Percentiles rank a stretch among this genome's conserved stretches.
phyloP scores from a whole-genome alignment of 2,888 invertebrate species.

The Tipula confusa region DNA sequence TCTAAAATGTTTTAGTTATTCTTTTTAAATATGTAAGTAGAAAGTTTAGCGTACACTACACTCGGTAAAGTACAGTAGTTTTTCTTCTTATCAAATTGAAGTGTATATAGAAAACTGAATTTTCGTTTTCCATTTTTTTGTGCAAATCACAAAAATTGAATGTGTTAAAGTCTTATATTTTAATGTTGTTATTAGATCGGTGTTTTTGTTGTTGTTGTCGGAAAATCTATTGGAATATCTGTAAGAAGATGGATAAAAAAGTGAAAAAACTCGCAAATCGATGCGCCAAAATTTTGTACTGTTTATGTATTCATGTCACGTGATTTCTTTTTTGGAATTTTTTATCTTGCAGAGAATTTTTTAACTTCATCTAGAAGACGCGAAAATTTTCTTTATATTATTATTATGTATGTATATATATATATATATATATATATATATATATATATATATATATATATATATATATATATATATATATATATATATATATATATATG shows the following conservation, averaged over 20 bases:
- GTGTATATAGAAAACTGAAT: too few species aligned
- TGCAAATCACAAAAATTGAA: background rate
- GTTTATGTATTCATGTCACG: constrained; percentile 29
- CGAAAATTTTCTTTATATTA: background rate
- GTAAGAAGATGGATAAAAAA: background rate
- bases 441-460: too few species aligned
- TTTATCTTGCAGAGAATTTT: constrained; percentile 12
- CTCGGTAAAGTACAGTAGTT: background rate
- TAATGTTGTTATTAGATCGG: background rate
- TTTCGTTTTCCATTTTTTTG: background rate
- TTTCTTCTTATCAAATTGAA: background rate
- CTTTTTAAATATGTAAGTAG: background rate
- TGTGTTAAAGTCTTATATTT: background rate
- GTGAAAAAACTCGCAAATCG: background rate
- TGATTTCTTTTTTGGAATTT: constrained; percentile 1
- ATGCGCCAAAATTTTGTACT: background rate
- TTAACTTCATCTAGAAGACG: background rate
- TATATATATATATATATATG: too few species aligned
- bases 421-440: too few species aligned
- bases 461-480: too few species aligned
- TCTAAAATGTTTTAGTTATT: background rate
- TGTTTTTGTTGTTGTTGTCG: background rate
- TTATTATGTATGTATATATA: too few species aligned
- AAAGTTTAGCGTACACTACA: background rate
- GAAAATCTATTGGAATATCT: background rate